These are phyloP conservation scores for Rhagoletis pomonella DNA, from an alignment of 1,140 invertebrate species.

Conservation along the genomic window DNA sequence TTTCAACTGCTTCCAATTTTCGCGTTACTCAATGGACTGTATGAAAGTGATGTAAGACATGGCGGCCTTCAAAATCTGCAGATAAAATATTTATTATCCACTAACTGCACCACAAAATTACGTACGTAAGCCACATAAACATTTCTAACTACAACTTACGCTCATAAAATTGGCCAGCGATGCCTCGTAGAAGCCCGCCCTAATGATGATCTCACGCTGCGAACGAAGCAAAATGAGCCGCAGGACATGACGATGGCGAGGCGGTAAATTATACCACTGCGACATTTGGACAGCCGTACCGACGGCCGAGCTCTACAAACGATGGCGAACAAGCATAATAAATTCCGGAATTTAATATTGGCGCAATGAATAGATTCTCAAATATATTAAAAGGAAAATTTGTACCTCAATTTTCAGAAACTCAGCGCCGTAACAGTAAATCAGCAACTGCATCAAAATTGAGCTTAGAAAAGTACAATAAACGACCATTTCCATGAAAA, in stretches of 20 bases:
- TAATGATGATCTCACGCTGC: constrained; percentile 65
- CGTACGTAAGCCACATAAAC: not conserved
- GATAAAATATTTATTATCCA: constrained; percentile 36
- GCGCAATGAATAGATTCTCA: not conserved
- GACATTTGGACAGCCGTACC: constrained; percentile 63
- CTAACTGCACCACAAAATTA: constrained; percentile 22
- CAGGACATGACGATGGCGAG: constrained; percentile 61
- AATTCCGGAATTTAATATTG: constrained; percentile 30
- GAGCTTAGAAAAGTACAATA: constrained; percentile 66
- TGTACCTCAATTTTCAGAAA: constrained; percentile 68
- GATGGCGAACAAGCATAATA: not conserved
- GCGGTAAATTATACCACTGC: constrained; percentile 63
- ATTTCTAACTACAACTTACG: constrained; percentile 59
- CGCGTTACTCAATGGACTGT: constrained; percentile 61
- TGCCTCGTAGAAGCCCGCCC: constrained; percentile 70
- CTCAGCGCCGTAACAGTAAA: constrained; percentile 70
- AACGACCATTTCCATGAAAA: constrained; percentile 62
- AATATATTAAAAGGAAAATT: not conserved
- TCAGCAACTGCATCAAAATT: constrained; percentile 69
- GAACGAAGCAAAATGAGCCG: constrained; percentile 65
- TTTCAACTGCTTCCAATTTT: not conserved
- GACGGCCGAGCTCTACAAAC: constrained; percentile 63
- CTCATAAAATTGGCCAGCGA: constrained; percentile 68
- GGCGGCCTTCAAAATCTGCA: constrained; percentile 62
- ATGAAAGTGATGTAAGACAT: constrained; percentile 64